phyloP scores from a whole-genome alignment of 2,888 invertebrate genomes.

The Agrochola macilenta region DNA sequence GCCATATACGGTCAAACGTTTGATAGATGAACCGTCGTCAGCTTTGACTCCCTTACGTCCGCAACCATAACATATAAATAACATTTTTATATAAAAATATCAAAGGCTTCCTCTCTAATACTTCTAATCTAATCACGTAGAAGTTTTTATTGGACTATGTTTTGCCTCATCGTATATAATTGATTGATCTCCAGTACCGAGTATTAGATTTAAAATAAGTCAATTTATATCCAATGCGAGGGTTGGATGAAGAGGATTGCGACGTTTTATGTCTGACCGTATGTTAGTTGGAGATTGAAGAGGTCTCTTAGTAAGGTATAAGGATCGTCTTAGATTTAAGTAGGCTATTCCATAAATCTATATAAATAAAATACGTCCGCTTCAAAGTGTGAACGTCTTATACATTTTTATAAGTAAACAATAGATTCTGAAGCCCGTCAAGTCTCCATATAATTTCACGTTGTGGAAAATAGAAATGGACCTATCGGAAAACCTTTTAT shows the following conservation, averaged over 20 bases:
- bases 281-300: constrained; percentile 59
- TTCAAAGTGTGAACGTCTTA: constrained; percentile 54
- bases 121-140: constrained; percentile 59
- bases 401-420: constrained; percentile 59
- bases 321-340: constrained; percentile 56
- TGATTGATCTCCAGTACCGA: constrained; percentile 58
- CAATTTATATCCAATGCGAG: constrained; percentile 65
- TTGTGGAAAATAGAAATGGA: constrained; percentile 12
- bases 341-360: constrained; percentile 59
- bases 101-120: constrained; percentile 57
- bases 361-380: constrained; percentile 52
- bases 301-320: constrained; percentile 55
- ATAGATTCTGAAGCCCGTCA: constrained; percentile 35
- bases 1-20: constrained; percentile 78
- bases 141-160: constrained; percentile 60
- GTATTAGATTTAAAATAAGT: constrained; percentile 64
- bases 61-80: constrained; percentile 68
- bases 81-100: constrained; percentile 62
- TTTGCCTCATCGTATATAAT: constrained; percentile 61
- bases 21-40: constrained; percentile 75
- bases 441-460: constrained; percentile 27
- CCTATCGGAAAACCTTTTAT: constrained; percentile 8
- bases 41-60: constrained; percentile 65
- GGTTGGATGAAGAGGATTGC: constrained; percentile 52
- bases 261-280: constrained; percentile 56